These are phyloP conservation scores for Drosophila trapezifrons DNA, from an alignment of 1,140 invertebrate genomes.

Conservation along the genomic window DNA sequence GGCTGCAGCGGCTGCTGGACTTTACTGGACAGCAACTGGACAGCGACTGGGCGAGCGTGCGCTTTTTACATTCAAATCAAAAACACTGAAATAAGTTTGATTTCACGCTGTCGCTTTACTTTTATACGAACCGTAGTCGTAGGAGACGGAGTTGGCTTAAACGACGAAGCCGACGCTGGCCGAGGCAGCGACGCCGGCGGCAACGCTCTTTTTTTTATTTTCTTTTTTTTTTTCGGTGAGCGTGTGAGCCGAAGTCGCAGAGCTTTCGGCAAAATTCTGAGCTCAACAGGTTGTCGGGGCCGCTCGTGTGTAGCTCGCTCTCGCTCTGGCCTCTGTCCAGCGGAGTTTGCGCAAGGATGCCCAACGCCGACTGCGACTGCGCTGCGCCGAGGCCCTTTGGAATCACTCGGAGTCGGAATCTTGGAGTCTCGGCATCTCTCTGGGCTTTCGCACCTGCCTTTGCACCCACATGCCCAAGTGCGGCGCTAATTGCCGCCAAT, in stretches of 20 bases:
- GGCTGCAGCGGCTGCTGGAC: conserved; percentile 39
- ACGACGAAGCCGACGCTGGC: conserved; percentile 22
- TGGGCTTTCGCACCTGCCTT: conserved; percentile 40
- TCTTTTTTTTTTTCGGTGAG: conserved; percentile 39
- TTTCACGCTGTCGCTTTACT: conserved; percentile 80
- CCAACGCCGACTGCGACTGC: not conserved
- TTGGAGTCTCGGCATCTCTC: not conserved
- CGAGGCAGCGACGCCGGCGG: conserved; percentile 26
- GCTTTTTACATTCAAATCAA: conserved; percentile 81
- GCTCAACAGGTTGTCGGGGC: conserved; percentile 50
- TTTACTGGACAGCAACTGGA: conserved; percentile 62
- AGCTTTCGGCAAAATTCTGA: conserved; percentile 52
- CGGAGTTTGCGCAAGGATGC: conserved; percentile 57
- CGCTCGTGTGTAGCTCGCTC: conserved; percentile 20
- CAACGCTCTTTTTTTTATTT: conserved; percentile 35
- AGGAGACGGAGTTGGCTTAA: conserved; percentile 32
- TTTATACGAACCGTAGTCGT: conserved; percentile 69
- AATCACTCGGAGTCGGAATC: not conserved
- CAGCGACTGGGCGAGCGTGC: conserved; percentile 53
- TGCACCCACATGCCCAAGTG: conserved; percentile 61
- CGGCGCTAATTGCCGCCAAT: conserved; percentile 45
- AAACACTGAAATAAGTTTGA: conserved; percentile 83
- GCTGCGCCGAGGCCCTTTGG: conserved; percentile 44
- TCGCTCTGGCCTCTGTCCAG: conserved; percentile 14
- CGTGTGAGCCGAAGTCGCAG: conserved; percentile 38